phyloP scores from a whole-genome alignment of 2,797 vertebrate species.

The Spinibarbus caldwelli region DNA sequence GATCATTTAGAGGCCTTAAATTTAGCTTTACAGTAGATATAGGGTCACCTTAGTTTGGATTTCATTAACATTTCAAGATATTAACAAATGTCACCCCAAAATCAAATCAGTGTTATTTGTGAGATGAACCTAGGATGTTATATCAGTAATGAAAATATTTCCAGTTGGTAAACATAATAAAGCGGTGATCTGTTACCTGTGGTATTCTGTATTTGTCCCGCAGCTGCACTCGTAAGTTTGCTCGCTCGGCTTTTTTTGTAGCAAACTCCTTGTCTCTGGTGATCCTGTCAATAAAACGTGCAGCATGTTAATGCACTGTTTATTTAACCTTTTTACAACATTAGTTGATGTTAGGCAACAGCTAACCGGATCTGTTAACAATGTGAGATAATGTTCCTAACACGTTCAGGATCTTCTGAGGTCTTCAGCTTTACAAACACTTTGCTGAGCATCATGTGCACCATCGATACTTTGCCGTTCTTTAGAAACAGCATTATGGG shows the following conservation, averaged over 20 bases:
- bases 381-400: too few species aligned
- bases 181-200: constrained; percentile 65
- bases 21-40: too few species aligned
- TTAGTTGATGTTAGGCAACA: not conserved
- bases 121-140: not conserved
- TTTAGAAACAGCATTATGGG: too few species aligned
- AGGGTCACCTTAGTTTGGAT: too few species aligned
- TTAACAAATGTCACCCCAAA: not conserved
- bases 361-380: not conserved
- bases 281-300: constrained; percentile 57
- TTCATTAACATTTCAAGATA: too few species aligned
- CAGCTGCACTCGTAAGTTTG: constrained; percentile 74
- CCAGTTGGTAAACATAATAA: not conserved
- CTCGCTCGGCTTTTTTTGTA: constrained; percentile 76
- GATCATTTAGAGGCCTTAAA: too few species aligned
- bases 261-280: constrained; percentile 76
- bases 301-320: not conserved
- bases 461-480: too few species aligned
- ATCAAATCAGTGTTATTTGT: not conserved
- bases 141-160: too few species aligned
- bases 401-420: too few species aligned
- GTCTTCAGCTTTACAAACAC: too few species aligned
- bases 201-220: constrained; percentile 77
- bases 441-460: too few species aligned
- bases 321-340: not conserved